These are phyloP conservation scores for Embiotoca jacksoni DNA, from an alignment of 2,113 vertebrate species.

Conservation along the genomic window DNA sequence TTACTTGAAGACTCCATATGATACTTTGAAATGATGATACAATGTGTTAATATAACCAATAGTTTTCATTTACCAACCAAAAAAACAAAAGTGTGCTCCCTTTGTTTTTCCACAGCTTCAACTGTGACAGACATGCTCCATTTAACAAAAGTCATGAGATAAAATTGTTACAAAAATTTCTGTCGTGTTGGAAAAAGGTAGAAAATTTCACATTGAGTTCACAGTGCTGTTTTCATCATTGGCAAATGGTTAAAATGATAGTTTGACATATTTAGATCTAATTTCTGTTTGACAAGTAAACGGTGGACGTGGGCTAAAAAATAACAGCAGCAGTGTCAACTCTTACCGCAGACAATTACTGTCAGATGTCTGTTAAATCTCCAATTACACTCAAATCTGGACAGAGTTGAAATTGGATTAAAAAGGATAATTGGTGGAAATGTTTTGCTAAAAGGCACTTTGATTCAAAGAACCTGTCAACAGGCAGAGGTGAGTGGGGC, in stretches of 20 bases:
- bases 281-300: background rate
- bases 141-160: background rate
- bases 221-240: background rate
- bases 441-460: slow-evolving; percentile 27
- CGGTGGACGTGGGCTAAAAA: background rate
- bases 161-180: background rate
- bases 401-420: background rate
- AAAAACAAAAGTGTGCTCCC: too few relatives aligned
- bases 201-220: background rate
- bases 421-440: background rate
- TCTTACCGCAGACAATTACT: background rate
- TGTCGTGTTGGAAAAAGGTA: background rate
- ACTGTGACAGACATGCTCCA: too few relatives aligned
- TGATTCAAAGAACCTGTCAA: slow-evolving; percentile 36
- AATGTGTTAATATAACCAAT: too few relatives aligned
- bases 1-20: too few relatives aligned
- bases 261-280: background rate
- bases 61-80: too few relatives aligned
- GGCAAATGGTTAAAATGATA: background rate
- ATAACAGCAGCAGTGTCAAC: background rate
- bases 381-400: background rate
- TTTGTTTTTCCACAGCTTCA: too few relatives aligned
- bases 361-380: background rate
- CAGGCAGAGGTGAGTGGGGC: slow-evolving; percentile 13
- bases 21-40: too few relatives aligned